Base-by-base conservation (phyloP, 1,140 invertebrate genomes). In the Aplysia californica region DNA sequence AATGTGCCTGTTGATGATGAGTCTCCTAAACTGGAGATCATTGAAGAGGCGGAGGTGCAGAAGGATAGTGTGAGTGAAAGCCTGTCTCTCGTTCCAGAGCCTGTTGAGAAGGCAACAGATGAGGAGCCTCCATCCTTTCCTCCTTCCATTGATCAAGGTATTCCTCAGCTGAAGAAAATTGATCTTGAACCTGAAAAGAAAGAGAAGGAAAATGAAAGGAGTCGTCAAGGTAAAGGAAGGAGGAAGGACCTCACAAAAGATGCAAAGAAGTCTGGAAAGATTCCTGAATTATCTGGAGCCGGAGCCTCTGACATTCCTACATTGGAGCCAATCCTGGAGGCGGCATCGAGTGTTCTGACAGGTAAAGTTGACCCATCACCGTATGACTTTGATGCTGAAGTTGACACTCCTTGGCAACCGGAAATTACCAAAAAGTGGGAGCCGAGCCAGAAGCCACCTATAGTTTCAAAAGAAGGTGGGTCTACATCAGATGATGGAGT, bases 211-310 rank as follows among this genome's bases (percentile, higher is more conserved):
- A 79, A 36, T 26, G 39, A 3, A 79, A 68, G 23, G 73, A 74
- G 10, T n/a, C 44, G 10, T n/a, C 10, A 50, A 50, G 44, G n/a
- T n/a, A n/a, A n/a, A 65, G 75, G 79, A n/a, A 85, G 80, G 89
- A 90, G 75, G 90, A 90, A 76, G 89, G 91, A 75, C 72, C 66
- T 61, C 31, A 39, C 33, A 78, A 86, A 76, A 36, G 76, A 81
- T 72, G 68, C 20, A 36, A 73, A 76, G 39, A 80, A 77, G 55
- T 36, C 36, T 5, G 61, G 44, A 33, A 67, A 66, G 61, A 61
- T 65, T 61, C 44, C 44, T 36, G 36, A 44, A 3, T 33, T 35
- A 26, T 21, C 3, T 31, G 41, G 15, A 31, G 26, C 35, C 39
- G 33, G 15, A 35, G 26, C 65, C 18, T 3, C 29, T 18, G 65